A percentile compares a stretch with the other conserved stretches of the same genome.
phyloP scores from a whole-genome alignment of 2,113 vertebrate species.

The Lota lota region DNA sequence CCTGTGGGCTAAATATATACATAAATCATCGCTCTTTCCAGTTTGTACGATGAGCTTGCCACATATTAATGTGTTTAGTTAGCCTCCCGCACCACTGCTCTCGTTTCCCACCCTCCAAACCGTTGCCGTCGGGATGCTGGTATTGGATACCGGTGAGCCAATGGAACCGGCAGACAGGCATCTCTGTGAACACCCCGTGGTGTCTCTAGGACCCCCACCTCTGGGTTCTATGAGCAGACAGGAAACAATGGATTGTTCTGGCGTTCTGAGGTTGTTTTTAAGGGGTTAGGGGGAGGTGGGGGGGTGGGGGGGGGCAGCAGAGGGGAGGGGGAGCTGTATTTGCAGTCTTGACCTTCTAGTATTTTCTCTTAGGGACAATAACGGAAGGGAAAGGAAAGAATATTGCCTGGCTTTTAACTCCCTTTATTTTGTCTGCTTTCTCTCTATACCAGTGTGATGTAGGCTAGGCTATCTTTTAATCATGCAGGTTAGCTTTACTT shows the following conservation, averaged over 20 bases:
- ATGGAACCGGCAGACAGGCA: conserved; percentile 49
- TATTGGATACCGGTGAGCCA: conserved; percentile 49
- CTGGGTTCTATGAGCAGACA: conserved; percentile 18
- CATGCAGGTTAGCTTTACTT: not conserved
- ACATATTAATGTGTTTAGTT: conserved; percentile 51
- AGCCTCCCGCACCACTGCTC: conserved; percentile 50
- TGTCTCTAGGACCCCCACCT: conserved; percentile 27
- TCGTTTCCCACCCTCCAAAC: conserved; percentile 41
- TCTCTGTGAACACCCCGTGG: conserved; percentile 40
- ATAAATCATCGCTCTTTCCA: conserved; percentile 25
- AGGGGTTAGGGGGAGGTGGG: conserved; percentile 4
- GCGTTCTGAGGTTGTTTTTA: conserved; percentile 1
- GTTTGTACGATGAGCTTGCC: conserved; percentile 32
- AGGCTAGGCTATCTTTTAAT: too few relatives aligned
- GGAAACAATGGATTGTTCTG: conserved; percentile 47
- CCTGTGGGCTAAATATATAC: conserved; percentile 26
- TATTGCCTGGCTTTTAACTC: not conserved
- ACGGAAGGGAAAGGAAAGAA: not conserved
- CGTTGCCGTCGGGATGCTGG: conserved; percentile 34
- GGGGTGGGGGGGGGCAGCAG: too few relatives aligned
- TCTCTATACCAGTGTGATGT: not conserved
- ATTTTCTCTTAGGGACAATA: not conserved
- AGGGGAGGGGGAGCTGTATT: not conserved
- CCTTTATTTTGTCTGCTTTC: not conserved
- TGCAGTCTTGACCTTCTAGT: not conserved